A percentile compares a stretch with the other conserved stretches of the same genome.
Evolutionary conservation across 2,888 invertebrate species (phyloP).

Genomic region (Brenthis daphne): DNA sequence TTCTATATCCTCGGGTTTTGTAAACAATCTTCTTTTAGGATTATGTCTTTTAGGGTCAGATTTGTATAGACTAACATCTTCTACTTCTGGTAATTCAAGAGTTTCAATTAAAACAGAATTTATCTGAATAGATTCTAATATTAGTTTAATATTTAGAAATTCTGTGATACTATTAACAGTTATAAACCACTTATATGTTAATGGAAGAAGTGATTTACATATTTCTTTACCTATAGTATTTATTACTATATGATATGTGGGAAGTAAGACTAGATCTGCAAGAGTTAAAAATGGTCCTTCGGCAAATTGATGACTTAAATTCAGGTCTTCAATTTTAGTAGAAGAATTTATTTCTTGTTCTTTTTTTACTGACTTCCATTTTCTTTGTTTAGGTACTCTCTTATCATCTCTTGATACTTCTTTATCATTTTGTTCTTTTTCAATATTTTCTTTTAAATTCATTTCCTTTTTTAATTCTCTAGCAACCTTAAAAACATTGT

Average conservation of each 20-base stretch:
- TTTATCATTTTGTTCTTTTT: slow-evolving; percentile 28
- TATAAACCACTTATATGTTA: slow-evolving; percentile 84
- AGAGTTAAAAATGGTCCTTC: slow-evolving; percentile 92
- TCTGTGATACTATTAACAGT: slow-evolving; percentile 53
- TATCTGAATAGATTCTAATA: slow-evolving; percentile 43
- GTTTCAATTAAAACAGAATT: slow-evolving; percentile 42
- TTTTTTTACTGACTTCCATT: slow-evolving; percentile 75
- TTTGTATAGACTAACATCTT: slow-evolving; percentile 87
- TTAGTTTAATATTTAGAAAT: slow-evolving; percentile 43
- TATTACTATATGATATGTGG: slow-evolving; percentile 85
- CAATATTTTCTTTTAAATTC: slow-evolving; percentile 38
- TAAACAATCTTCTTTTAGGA: slow-evolving; percentile 87
- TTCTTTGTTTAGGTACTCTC: slow-evolving; percentile 65
- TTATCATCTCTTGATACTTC: slow-evolving; percentile 43
- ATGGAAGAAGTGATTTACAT: slow-evolving; percentile 79
- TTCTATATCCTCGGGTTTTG: slow-evolving; percentile 89
- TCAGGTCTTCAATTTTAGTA: slow-evolving; percentile 74
- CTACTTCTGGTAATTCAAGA: slow-evolving; percentile 70
- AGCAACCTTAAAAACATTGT: slow-evolving; percentile 91
- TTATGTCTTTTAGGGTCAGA: slow-evolving; percentile 90
- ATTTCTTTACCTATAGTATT: slow-evolving; percentile 60
- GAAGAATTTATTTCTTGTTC: slow-evolving; percentile 65
- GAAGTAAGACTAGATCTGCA: slow-evolving; percentile 91
- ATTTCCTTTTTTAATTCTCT: slow-evolving; percentile 76
- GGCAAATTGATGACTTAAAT: slow-evolving; percentile 87